A percentile compares a stretch with the other conserved stretches of the same genome.
Evolutionary conservation across 2,797 vertebrate genomes (phyloP).

Genomic region (Myioborus miniatus): DNA sequence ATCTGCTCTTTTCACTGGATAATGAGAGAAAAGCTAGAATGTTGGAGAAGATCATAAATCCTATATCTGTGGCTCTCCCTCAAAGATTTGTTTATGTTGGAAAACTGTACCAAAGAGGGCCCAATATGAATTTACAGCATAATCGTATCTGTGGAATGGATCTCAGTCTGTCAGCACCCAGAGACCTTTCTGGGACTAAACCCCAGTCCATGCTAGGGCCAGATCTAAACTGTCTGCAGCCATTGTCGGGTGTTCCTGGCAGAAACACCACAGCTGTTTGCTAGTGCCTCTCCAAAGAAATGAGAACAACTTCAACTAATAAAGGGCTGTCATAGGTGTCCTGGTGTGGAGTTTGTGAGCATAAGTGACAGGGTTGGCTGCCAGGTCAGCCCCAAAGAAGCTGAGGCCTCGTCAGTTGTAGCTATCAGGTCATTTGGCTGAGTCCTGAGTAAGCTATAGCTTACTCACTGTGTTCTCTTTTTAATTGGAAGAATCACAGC

Average conservation of each 20-base stretch:
- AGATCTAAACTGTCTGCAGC: background rate
- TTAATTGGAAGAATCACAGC: background rate
- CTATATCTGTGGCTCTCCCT: background rate
- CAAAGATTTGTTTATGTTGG: background rate
- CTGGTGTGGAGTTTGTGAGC: background rate
- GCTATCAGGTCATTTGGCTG: background rate
- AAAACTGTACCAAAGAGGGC: background rate
- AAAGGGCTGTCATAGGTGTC: background rate
- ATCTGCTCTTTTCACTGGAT: background rate
- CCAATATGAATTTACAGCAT: background rate
- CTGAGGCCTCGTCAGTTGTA: background rate
- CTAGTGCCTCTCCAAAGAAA: background rate
- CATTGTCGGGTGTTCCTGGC: fast-evolving
- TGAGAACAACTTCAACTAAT: background rate
- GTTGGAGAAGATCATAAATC: background rate
- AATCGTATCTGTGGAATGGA: background rate
- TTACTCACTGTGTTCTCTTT: background rate
- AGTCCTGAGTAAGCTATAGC: background rate
- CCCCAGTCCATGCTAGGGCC: background rate
- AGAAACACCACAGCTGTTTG: background rate
- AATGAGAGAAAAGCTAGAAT: background rate
- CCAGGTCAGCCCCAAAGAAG: background rate
- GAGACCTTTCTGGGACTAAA: background rate
- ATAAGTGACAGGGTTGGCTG: background rate
- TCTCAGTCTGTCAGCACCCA: background rate